A percentile compares a stretch with the other conserved stretches of the same genome.
phyloP scores from a whole-genome alignment of 1,140 invertebrate genomes.

The Venturia canescens region DNA sequence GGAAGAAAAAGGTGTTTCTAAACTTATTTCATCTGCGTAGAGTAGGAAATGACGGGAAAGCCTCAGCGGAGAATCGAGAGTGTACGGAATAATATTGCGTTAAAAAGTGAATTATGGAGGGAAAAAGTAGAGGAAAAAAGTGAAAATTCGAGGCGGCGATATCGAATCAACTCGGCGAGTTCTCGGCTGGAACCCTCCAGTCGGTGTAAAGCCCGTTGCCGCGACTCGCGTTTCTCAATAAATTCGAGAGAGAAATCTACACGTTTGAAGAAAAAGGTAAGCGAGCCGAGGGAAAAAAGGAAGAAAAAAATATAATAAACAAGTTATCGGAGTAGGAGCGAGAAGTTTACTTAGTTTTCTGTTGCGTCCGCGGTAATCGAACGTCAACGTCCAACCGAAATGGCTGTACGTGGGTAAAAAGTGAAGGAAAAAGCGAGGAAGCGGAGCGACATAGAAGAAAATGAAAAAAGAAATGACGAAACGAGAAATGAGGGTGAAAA shows the following conservation, averaged over 20 bases:
- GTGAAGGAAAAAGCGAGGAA: neutral
- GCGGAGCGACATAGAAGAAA: neutral
- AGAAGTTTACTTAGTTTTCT: neutral
- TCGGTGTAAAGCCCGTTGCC: neutral
- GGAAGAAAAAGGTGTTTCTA: neutral
- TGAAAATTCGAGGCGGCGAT: neutral
- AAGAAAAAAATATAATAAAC: neutral
- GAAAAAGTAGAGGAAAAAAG: neutral
- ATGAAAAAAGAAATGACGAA: neutral
- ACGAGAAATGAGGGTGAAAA: neutral
- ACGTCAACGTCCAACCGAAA: constrained; percentile 1
- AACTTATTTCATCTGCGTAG: neutral
- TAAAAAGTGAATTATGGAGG: neutral
- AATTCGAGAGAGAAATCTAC: neutral
- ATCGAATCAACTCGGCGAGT: constrained; percentile 4
- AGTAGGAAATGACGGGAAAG: neutral
- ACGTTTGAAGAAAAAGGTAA: constrained; percentile 8
- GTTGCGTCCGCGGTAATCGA: constrained; percentile 5
- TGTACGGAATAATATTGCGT: neutral
- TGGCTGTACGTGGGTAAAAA: neutral
- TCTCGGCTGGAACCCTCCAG: neutral
- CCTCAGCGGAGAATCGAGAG: neutral
- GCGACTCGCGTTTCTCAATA: neutral
- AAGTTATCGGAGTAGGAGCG: neutral
- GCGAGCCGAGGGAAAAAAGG: neutral